A percentile compares a stretch with the other conserved stretches of the same genome.
Evolutionary conservation across 2,888 invertebrate species (phyloP).

Genomic region (Drosophila quinaria): DNA sequence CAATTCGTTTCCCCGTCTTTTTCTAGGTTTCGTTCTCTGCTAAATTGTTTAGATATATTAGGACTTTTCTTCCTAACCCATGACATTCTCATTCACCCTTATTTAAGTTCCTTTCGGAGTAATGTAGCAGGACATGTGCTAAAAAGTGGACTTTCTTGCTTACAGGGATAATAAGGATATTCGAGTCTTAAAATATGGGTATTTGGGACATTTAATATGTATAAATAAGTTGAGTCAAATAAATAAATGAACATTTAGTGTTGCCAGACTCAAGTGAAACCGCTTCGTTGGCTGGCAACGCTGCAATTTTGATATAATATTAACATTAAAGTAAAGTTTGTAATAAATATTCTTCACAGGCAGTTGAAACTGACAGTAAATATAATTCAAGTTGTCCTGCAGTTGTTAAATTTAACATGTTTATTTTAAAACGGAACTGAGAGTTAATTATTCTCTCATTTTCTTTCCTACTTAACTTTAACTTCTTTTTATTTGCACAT

Average conservation of each 20-base stretch:
- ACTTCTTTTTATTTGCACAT: background rate
- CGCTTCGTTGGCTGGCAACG: too few species aligned
- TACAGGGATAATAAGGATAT: background rate
- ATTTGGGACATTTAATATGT: background rate
- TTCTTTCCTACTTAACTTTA: background rate
- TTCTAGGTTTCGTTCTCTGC: background rate
- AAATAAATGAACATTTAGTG: too few species aligned
- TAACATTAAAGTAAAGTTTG: background rate
- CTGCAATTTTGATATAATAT: too few species aligned
- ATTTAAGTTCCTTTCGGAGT: conserved; percentile 25
- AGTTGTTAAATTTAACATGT: conserved; percentile 1
- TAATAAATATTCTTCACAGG: background rate
- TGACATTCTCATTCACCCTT: background rate
- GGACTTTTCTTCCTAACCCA: too few species aligned
- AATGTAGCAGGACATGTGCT: background rate
- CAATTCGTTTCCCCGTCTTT: background rate
- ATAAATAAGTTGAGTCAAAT: too few species aligned
- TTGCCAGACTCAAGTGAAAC: too few species aligned
- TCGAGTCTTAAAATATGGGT: background rate
- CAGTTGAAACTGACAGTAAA: background rate
- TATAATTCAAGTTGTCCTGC: background rate
- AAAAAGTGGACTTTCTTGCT: background rate
- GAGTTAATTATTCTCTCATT: background rate
- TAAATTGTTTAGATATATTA: too few species aligned
- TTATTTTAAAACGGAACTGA: background rate